A percentile compares a stretch with the other conserved stretches of the same genome.
These are phyloP conservation scores for Parasteatoda tepidariorum DNA, from an alignment of 1,140 invertebrate species.

Conservation along the genomic window DNA sequence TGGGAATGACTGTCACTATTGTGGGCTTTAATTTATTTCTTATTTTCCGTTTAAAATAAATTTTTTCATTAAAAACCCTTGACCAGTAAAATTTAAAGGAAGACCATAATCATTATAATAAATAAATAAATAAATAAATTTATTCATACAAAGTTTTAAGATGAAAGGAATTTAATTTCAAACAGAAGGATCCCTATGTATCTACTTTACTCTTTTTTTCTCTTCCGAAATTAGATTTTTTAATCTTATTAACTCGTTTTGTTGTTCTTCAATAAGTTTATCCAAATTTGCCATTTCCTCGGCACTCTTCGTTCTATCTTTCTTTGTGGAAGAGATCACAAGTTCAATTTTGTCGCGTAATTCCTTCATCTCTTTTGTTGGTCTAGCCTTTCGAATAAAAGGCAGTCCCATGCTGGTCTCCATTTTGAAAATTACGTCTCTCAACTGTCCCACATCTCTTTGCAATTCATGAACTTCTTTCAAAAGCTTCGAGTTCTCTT, in stretches of 20 bases:
- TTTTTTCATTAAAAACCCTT: too few species aligned
- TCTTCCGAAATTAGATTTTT: background rate
- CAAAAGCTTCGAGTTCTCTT: slow-evolving; percentile 33
- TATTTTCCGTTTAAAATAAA: too few species aligned
- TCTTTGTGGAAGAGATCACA: background rate
- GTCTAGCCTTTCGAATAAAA: background rate
- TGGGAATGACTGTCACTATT: too few species aligned
- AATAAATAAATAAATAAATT: too few species aligned
- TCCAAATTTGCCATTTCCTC: slow-evolving; percentile 11
- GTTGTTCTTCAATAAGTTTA: slow-evolving; percentile 28
- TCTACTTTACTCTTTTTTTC: too few species aligned
- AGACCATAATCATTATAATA: too few species aligned
- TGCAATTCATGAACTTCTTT: slow-evolving; percentile 27
- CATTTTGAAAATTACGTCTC: slow-evolving; percentile 13
- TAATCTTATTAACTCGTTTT: slow-evolving; percentile 3
- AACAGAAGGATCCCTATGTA: too few species aligned
- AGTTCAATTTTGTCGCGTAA: slow-evolving; percentile 37
- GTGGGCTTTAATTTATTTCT: too few species aligned
- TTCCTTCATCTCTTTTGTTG: background rate
- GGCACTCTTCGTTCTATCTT: background rate
- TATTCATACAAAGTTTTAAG: too few species aligned
- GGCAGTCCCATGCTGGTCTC: slow-evolving; percentile 16
- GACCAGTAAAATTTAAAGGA: too few species aligned
- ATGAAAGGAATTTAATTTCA: too few species aligned
- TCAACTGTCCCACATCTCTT: background rate